Percentiles rank a stretch among this genome's conserved stretches.
phyloP scores from a whole-genome alignment of 2,797 vertebrate species.

The Acanthopagrus latus region DNA sequence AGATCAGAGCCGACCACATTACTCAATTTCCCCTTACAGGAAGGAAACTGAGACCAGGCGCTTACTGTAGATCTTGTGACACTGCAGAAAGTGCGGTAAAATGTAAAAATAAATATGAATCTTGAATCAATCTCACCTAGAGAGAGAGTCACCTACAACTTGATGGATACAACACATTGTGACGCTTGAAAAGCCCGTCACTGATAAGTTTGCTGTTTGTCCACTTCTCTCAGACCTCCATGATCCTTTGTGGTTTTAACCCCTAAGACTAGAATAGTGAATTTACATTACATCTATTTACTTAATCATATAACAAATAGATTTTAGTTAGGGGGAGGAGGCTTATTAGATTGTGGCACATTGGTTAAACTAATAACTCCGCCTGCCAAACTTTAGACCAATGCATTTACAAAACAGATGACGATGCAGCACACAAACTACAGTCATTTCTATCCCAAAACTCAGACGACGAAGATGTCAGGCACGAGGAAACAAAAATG shows the following conservation, averaged over 20 bases:
- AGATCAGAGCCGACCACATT: constrained; percentile 59
- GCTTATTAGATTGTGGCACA: background rate
- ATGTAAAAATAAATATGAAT: constrained; percentile 53
- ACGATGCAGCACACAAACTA: no score
- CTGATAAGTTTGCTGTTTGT: constrained; percentile 8
- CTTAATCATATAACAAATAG: background rate
- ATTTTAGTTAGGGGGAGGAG: background rate
- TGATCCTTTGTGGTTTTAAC: background rate
- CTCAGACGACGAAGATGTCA: background rate
- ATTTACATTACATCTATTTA: background rate
- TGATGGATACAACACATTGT: background rate
- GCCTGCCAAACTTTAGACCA: background rate
- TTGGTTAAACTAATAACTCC: background rate
- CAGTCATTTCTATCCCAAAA: background rate
- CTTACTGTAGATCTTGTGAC: constrained; percentile 48
- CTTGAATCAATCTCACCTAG: background rate
- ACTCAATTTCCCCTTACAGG: constrained; percentile 57
- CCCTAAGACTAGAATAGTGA: background rate
- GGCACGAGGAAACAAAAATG: background rate
- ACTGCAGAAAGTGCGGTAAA: constrained; percentile 38
- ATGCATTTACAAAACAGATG: no score
- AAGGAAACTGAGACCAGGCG: constrained; percentile 57
- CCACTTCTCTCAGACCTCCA: background rate
- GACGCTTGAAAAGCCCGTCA: background rate
- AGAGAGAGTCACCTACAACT: constrained; percentile 20